Evolutionary conservation across 1,140 invertebrate genomes (phyloP).

Genomic region (Helicoverpa armigera): DNA sequence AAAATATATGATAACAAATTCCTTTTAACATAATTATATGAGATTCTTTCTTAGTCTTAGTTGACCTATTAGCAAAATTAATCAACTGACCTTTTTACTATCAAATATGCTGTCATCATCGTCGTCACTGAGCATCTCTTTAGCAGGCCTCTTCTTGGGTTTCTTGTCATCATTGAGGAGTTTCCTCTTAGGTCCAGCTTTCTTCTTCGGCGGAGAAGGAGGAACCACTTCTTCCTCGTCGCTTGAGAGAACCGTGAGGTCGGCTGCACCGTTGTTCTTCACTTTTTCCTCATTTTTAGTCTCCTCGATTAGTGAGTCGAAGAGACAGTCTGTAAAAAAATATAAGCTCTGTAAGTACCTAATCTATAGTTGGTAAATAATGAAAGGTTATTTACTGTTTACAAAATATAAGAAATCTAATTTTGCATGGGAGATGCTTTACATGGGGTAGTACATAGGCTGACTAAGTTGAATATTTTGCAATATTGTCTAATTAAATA

Average conservation of each 20-base stretch:
- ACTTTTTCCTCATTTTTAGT: constrained; percentile 67
- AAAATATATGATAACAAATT: no score
- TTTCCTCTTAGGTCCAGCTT: constrained; percentile 76
- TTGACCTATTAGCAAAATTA: background rate
- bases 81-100: constrained; percentile 76
- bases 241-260: constrained; percentile 73
- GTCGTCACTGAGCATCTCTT: constrained; percentile 69
- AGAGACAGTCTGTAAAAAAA: constrained; percentile 78
- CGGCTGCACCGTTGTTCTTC: constrained; percentile 60
- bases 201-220: constrained; percentile 74
- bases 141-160: constrained; percentile 78
- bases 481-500: no score
- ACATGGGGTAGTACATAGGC: no score
- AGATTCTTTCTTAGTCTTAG: no score
- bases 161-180: constrained; percentile 72
- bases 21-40: no score
- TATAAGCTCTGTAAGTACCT: background rate
- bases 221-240: constrained; percentile 63
- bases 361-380: background rate
- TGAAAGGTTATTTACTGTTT: background rate
- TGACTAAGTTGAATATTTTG: no score
- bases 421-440: no score
- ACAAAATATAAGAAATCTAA: no score
- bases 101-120: constrained; percentile 84
- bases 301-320: constrained; percentile 85